Percentiles rank a stretch among this genome's conserved stretches.
phyloP scores from a whole-genome alignment of 1,140 invertebrate species.

The Drosophila simulans region DNA sequence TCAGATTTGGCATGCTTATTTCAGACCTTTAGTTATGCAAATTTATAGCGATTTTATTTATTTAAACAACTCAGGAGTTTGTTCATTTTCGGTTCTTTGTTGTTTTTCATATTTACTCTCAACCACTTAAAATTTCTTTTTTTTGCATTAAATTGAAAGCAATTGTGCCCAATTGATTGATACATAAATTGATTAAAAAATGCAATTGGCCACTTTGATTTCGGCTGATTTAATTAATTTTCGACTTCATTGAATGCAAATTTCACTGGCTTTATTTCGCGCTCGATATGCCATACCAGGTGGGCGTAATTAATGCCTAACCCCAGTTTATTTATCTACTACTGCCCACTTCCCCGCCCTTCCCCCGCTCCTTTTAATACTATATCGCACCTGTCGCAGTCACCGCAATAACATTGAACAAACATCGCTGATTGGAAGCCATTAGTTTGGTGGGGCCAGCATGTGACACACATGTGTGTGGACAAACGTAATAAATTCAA shows the following conservation, averaged over 20 bases:
- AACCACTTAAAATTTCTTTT: conserved; percentile 4
- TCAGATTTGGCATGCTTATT: conserved; percentile 26
- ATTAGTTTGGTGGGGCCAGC: conserved; percentile 40
- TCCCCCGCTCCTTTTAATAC: conserved; percentile 24
- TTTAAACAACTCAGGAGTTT: conserved; percentile 7
- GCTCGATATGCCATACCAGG: neutral
- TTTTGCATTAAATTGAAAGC: conserved; percentile 30
- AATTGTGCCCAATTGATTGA: conserved; percentile 18
- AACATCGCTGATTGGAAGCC: conserved; percentile 64
- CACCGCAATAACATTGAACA: conserved; percentile 46
- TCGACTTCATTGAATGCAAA: conserved; percentile 27
- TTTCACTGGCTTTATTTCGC: conserved; percentile 5
- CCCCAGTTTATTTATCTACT: conserved; percentile 34
- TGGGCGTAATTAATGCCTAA: conserved; percentile 45
- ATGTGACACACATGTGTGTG: conserved; percentile 9
- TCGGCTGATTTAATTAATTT: conserved; percentile 40
- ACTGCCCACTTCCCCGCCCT: conserved; percentile 1
- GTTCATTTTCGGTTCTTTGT: neutral
- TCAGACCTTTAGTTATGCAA: conserved; percentile 36
- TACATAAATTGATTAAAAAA: conserved; percentile 35
- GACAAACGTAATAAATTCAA: conserved; percentile 53
- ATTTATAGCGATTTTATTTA: conserved; percentile 54
- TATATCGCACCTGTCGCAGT: conserved; percentile 54
- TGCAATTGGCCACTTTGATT: conserved; percentile 25
- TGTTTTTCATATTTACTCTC: conserved; percentile 4